Percentiles rank a stretch among this genome's conserved stretches.
Evolutionary conservation across 92 coral and sea anemone genomes (phyloP).

Genomic region (Micromussa lordhowensis): DNA sequence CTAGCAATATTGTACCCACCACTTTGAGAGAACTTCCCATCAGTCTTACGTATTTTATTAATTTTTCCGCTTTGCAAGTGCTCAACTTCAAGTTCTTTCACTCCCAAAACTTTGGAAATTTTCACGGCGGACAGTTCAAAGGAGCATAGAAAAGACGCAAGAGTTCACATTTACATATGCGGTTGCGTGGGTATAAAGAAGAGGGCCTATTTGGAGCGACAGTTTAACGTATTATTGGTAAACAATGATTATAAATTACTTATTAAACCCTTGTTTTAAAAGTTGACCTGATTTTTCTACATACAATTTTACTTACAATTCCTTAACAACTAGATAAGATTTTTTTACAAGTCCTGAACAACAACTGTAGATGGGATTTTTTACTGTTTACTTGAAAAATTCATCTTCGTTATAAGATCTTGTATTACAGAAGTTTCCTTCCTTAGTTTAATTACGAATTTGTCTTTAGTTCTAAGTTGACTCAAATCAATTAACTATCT

Average conservation of each 20-base stretch:
- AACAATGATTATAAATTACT: background rate
- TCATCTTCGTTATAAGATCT: background rate
- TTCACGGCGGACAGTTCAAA: too few relatives aligned
- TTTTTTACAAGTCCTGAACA: constrained; percentile 66
- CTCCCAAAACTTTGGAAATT: too few relatives aligned
- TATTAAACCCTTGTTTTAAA: too few relatives aligned
- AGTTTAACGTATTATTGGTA: background rate
- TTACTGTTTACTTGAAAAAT: constrained; percentile 15
- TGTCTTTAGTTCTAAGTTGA: too few relatives aligned
- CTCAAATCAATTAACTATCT: too few relatives aligned
- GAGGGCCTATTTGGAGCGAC: background rate
- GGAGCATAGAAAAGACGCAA: too few relatives aligned
- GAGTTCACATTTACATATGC: background rate
- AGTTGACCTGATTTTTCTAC: background rate
- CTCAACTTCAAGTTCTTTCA: too few relatives aligned
- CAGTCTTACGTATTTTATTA: background rate
- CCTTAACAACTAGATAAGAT: constrained; percentile 79
- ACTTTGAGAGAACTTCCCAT: background rate
- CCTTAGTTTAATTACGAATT: too few relatives aligned
- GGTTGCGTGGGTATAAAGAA: background rate
- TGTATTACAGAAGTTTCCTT: too few relatives aligned
- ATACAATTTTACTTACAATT: constrained; percentile 3
- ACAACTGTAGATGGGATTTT: constrained; percentile 57
- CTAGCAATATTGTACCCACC: constrained; percentile 1
- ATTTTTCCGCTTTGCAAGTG: background rate